Conservation (phyloP, 2,888 invertebrate genomes). For the Apamea sordens region DNA sequence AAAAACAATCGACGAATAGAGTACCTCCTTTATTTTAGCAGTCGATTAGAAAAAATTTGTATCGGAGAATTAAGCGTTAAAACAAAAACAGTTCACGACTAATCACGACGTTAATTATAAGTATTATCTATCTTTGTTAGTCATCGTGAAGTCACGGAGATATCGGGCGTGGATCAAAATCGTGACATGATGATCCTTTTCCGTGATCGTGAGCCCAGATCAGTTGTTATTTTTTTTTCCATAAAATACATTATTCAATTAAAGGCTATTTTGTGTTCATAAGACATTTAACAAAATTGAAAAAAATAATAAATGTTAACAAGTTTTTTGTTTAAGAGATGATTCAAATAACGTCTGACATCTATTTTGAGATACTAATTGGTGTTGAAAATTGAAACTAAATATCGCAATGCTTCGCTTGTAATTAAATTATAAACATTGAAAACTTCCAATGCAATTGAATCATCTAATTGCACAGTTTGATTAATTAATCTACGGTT, state of each 20-base stretch:
- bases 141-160: slow-evolving; percentile 73
- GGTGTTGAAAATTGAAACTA: slow-evolving; percentile 19
- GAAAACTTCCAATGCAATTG: slow-evolving; percentile 34
- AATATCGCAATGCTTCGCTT: slow-evolving; percentile 20
- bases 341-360: slow-evolving; percentile 27
- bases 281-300: slow-evolving; percentile 24
- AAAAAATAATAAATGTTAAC: slow-evolving; percentile 31
- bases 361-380: slow-evolving; percentile 35
- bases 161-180: slow-evolving; percentile 68
- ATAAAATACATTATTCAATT: slow-evolving; percentile 71
- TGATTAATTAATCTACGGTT: slow-evolving; percentile 40
- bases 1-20: not conserved
- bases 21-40: slow-evolving; percentile 1
- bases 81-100: slow-evolving; percentile 62
- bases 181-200: slow-evolving; percentile 81
- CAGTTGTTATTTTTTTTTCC: slow-evolving; percentile 65
- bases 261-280: slow-evolving; percentile 66
- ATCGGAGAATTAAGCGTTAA: slow-evolving; percentile 50
- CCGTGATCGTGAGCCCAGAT: slow-evolving; percentile 82
- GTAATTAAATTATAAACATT: slow-evolving; percentile 31
- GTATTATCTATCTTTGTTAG: slow-evolving; percentile 59
- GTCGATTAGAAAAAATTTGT: slow-evolving; percentile 33
- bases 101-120: slow-evolving; percentile 62
- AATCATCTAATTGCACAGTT: slow-evolving; percentile 40
- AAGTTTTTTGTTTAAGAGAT: slow-evolving; percentile 31